Conservation (phyloP, 2,113 vertebrate species). For the Cheilinus undulatus region DNA sequence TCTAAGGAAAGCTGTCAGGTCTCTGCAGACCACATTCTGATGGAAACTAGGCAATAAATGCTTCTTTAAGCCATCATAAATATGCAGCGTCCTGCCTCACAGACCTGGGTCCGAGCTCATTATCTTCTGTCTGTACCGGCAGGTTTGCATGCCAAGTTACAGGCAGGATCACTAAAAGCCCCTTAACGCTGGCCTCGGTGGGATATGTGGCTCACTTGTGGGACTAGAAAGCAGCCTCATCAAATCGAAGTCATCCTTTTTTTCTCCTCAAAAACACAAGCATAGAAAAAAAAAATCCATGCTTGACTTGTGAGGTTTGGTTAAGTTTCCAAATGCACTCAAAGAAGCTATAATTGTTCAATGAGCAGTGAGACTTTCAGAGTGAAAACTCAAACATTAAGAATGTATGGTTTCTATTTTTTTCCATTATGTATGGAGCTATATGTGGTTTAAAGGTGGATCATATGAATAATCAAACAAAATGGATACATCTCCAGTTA, state of each 20-base stretch:
- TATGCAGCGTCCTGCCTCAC: conserved; percentile 78
- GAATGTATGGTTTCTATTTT: conserved; percentile 60
- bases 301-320: conserved; percentile 32
- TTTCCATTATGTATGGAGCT: conserved; percentile 45
- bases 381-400: conserved; percentile 61
- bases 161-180: conserved; percentile 70
- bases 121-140: conserved; percentile 68
- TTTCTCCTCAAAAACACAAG: conserved; percentile 8
- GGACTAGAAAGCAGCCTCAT: conserved; percentile 30
- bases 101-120: conserved; percentile 72
- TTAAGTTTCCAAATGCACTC: conserved; percentile 43
- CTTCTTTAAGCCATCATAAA: conserved; percentile 82
- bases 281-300: neutral
- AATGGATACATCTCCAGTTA: conserved; percentile 34
- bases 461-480: conserved; percentile 64
- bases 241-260: conserved; percentile 17
- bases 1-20: conserved; percentile 81
- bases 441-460: conserved; percentile 55
- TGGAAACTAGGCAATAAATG: conserved; percentile 80
- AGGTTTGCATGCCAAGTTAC: conserved; percentile 69
- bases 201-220: conserved; percentile 51
- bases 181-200: conserved; percentile 59
- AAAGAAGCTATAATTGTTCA: conserved; percentile 52
- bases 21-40: conserved; percentile 75
- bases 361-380: conserved; percentile 49